Conservation (phyloP, 2,888 invertebrate genomes). For the Phoenoteleia sp. region DNA sequence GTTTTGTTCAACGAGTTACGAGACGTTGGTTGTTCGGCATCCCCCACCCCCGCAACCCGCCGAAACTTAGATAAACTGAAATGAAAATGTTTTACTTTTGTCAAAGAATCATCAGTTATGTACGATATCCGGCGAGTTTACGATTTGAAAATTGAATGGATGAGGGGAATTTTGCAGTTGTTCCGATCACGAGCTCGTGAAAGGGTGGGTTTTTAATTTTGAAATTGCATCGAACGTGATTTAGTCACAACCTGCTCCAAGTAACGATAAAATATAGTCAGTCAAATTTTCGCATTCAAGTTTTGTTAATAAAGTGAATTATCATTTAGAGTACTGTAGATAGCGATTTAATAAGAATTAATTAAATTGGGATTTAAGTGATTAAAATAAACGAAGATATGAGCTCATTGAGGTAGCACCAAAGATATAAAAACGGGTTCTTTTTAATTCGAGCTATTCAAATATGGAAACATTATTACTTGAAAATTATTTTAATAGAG, state of each 20-base stretch:
- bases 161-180: constrained; percentile 8
- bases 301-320: not conserved
- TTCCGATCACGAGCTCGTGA: not conserved
- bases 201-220: constrained; percentile 3
- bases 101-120: constrained; percentile 63
- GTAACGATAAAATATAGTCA: no score
- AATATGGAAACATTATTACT: no score
- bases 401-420: no score
- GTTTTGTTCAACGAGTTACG: constrained; percentile 71
- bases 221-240: constrained; percentile 12
- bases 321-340: not conserved
- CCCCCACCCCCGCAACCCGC: constrained; percentile 5
- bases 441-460: no score
- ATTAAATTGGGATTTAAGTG: no score
- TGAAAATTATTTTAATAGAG: no score
- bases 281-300: no score
- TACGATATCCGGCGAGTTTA: constrained; percentile 43
- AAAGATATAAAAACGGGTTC: no score
- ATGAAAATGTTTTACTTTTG: constrained; percentile 70
- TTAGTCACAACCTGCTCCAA: no score
- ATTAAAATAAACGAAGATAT: no score
- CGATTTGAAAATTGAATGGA: constrained; percentile 42
- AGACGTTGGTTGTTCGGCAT: constrained; percentile 64
- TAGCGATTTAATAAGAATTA: no score
- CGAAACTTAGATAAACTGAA: constrained; percentile 62